Percentiles rank a stretch among this genome's conserved stretches.
Conservation (phyloP, 2,888 invertebrate species). For the Scrobipalpa costella region DNA sequence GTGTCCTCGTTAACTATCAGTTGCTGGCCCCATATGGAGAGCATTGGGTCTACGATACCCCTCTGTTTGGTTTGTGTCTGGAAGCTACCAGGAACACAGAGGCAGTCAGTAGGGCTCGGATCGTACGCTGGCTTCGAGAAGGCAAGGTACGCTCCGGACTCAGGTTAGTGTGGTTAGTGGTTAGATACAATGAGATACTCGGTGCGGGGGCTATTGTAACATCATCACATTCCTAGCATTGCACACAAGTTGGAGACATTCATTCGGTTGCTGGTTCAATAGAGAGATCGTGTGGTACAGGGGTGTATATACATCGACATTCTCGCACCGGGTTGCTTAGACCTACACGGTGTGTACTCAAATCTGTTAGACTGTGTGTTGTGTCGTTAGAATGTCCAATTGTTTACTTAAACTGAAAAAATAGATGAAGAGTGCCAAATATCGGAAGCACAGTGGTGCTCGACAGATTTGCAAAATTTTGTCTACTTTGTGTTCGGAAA, state of each 20-base stretch:
- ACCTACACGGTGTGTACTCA: constrained; percentile 36
- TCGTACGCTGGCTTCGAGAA: constrained; percentile 29
- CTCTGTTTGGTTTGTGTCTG: constrained; percentile 95
- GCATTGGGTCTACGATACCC: constrained; percentile 99
- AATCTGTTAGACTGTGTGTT: constrained; percentile 43
- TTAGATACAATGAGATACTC: constrained; percentile 22
- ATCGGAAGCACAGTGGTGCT: constrained; percentile 79
- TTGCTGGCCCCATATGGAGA: constrained; percentile 99
- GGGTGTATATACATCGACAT: constrained; percentile 17
- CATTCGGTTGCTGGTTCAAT: constrained; percentile 6
- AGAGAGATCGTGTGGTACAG: constrained; percentile 5
- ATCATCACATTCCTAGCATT: constrained; percentile 15
- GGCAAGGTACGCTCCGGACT: constrained; percentile 31
- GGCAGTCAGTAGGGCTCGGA: constrained; percentile 55
- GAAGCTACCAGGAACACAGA: constrained; percentile 84
- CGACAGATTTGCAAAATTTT: constrained; percentile 70
- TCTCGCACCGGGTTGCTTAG: constrained; percentile 23
- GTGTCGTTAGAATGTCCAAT: constrained; percentile 49
- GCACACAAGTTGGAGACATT: background rate
- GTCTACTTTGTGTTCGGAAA: constrained; percentile 69
- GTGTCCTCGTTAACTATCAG: constrained; percentile 98
- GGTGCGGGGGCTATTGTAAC: constrained; percentile 15
- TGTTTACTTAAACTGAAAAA: constrained; percentile 54
- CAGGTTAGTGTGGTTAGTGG: constrained; percentile 18
- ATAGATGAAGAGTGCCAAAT: constrained; percentile 75